These are phyloP conservation scores for Chelmon rostratus DNA, from an alignment of 2,797 vertebrate genomes.

Conservation along the genomic window DNA sequence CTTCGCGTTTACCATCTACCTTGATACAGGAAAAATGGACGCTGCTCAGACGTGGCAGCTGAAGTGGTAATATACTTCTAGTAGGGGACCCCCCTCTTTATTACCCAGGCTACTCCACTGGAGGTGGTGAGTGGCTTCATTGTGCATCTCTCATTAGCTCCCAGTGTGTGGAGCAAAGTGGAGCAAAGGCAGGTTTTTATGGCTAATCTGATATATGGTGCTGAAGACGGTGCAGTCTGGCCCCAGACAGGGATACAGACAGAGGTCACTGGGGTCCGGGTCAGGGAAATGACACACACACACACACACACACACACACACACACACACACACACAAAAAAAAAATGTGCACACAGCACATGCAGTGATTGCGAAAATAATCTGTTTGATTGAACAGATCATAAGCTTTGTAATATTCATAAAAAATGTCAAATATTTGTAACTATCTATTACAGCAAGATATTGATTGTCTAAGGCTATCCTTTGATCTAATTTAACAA, in stretches of 20 bases:
- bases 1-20: constrained; percentile 63
- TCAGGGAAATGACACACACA: constrained; percentile 56
- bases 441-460: constrained; percentile 41
- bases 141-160: constrained; percentile 82
- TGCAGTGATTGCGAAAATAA: constrained; percentile 21
- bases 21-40: constrained; percentile 74
- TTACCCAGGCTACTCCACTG: constrained; percentile 65
- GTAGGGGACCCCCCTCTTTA: constrained; percentile 76
- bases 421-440: constrained; percentile 30
- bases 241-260: constrained; percentile 62
- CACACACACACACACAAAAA: constrained; percentile 15
- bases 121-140: constrained; percentile 74
- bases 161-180: constrained; percentile 65
- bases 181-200: constrained; percentile 72
- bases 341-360: constrained; percentile 19
- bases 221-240: constrained; percentile 66
- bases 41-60: constrained; percentile 60
- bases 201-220: constrained; percentile 80
- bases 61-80: constrained; percentile 79
- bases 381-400: constrained; percentile 22
- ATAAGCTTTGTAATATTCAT: constrained; percentile 41
- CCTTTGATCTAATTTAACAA: constrained; percentile 60
- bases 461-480: constrained; percentile 37
- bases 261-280: constrained; percentile 64
- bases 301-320: not conserved